phyloP scores from a whole-genome alignment of 2,797 vertebrate species.

The Anomalospiza imberbis region DNA sequence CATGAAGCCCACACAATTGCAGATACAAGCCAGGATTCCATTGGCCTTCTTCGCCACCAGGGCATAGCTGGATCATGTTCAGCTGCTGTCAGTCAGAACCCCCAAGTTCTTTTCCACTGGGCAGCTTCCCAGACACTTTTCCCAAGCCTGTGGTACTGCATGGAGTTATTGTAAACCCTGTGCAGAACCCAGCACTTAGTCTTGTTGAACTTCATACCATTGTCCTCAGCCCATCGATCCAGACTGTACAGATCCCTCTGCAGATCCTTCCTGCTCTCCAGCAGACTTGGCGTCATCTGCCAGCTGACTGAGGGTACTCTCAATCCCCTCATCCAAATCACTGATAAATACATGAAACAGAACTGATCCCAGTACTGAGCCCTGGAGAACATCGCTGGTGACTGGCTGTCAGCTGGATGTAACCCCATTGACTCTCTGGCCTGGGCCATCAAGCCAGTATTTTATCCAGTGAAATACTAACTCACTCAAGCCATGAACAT shows the following conservation, averaged over 20 bases:
- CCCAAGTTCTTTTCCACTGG: not conserved
- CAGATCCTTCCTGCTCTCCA: not conserved
- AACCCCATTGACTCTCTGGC: not conserved
- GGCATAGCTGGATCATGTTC: not conserved
- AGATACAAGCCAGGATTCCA: not conserved
- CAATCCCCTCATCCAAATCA: not conserved
- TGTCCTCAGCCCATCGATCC: not conserved
- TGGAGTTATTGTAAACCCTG: not conserved
- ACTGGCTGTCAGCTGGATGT: not conserved
- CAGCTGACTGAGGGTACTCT: not conserved
- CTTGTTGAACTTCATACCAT: not conserved
- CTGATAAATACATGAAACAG: not conserved
- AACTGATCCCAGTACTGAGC: not conserved
- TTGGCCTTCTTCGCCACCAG: not conserved
- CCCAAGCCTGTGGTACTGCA: not conserved
- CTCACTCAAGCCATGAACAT: not conserved
- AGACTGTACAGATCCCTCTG: not conserved
- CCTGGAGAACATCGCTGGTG: not conserved
- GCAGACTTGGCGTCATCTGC: not conserved
- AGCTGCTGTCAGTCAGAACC: not conserved
- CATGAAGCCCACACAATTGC: not conserved
- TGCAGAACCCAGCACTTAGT: not conserved
- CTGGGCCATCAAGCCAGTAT: not conserved
- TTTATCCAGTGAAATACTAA: not conserved
- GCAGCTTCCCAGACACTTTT: not conserved